A percentile compares a stretch with the other conserved stretches of the same genome.
Conservation (phyloP, 1,140 invertebrate genomes). For the Scaptodrosophila lebanonensis region DNA sequence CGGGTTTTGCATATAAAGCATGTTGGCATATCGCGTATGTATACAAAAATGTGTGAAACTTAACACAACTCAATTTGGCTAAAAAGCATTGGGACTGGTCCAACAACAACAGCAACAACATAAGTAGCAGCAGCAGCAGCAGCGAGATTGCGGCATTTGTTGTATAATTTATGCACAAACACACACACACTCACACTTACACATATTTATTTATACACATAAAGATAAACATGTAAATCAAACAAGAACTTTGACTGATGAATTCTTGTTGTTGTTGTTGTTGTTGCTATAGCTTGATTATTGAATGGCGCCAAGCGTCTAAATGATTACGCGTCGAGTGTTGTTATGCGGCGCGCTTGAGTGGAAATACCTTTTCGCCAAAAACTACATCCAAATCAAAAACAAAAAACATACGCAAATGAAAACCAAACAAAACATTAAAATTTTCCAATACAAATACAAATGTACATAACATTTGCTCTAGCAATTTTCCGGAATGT, state of each 20-base stretch:
- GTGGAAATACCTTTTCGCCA: constrained; percentile 25
- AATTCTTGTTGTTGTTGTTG: constrained; percentile 20
- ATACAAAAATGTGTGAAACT: constrained; percentile 48
- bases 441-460: constrained; percentile 11
- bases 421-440: constrained; percentile 35
- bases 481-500: constrained; percentile 30
- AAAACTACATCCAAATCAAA: background rate
- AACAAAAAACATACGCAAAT: constrained; percentile 25
- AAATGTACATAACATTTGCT: background rate
- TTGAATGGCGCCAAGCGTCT: constrained; percentile 55
- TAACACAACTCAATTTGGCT: constrained; percentile 65
- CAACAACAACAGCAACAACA: constrained; percentile 11
- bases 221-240: constrained; percentile 70
- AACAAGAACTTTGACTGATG: constrained; percentile 72
- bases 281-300: constrained; percentile 30
- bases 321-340: constrained; percentile 46
- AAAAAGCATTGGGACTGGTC: constrained; percentile 37
- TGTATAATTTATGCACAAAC: constrained; percentile 61
- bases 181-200: constrained; percentile 5
- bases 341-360: constrained; percentile 13
- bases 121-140: constrained; percentile 6
- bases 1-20: constrained; percentile 36
- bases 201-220: constrained; percentile 12
- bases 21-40: constrained; percentile 37
- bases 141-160: constrained; percentile 30